phyloP scores from a whole-genome alignment of 2,797 vertebrate species.

The Novumbra hubbsi region DNA sequence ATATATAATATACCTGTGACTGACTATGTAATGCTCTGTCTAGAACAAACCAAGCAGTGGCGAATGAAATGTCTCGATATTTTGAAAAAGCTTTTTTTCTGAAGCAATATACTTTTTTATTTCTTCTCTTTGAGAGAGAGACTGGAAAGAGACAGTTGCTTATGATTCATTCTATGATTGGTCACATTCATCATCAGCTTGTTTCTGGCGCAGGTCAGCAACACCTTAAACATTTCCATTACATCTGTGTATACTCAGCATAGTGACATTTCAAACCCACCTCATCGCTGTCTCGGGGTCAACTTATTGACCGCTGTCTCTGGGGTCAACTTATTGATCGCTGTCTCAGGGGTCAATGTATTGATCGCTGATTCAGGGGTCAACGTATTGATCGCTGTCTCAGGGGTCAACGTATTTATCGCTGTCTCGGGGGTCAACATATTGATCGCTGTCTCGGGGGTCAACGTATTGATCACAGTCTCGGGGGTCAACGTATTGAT shows the following conservation, averaged over 20 bases:
- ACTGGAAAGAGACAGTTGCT: slow-evolving; percentile 56
- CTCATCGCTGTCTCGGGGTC: slow-evolving; percentile 62
- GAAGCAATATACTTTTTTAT: slow-evolving; percentile 78
- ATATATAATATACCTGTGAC: slow-evolving; percentile 59
- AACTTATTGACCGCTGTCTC: no score
- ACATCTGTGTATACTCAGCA: slow-evolving; percentile 67
- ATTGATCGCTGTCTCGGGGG: no score
- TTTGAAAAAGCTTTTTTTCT: slow-evolving; percentile 63
- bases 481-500: no score
- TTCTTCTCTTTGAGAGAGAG: slow-evolving; percentile 65
- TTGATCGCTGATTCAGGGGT: no score
- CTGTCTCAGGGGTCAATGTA: no score
- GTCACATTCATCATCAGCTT: slow-evolving; percentile 59
- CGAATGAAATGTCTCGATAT: slow-evolving; percentile 71
- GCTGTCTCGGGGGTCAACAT: no score
- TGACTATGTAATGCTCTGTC: slow-evolving; percentile 72
- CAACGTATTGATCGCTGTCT: no score
- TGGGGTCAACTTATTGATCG: no score
- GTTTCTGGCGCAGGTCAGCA: slow-evolving; percentile 59
- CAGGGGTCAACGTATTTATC: no score
- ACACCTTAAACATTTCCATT: slow-evolving; percentile 64
- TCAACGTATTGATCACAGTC: no score
- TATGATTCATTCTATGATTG: slow-evolving; percentile 58
- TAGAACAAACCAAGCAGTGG: slow-evolving; percentile 63
- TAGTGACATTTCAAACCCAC: slow-evolving; percentile 59